A percentile compares a stretch with the other conserved stretches of the same genome.
phyloP scores from a whole-genome alignment of 2,888 invertebrate species.

The Beris morrisii region DNA sequence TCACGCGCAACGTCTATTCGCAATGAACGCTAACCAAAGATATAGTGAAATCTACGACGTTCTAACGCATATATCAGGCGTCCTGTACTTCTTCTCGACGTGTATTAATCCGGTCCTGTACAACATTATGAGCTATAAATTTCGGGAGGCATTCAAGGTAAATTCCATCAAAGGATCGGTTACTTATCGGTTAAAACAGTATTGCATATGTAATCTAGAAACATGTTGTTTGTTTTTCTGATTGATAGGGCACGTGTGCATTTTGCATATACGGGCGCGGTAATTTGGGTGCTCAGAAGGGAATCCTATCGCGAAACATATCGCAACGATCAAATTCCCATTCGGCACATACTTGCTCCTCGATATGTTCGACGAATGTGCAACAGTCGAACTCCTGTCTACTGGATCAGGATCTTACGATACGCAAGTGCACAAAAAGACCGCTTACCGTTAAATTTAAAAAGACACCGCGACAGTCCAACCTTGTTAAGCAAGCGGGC shows the following conservation, averaged over 20 bases:
- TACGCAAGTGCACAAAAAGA: slow-evolving; percentile 33
- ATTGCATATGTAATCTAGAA: slow-evolving; percentile 38
- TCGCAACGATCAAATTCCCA: slow-evolving; percentile 37
- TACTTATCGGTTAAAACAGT: slow-evolving; percentile 24
- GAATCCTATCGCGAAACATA: slow-evolving; percentile 32
- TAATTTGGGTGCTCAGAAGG: slow-evolving; percentile 6
- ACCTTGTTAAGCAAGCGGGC: not conserved
- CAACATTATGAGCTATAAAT: slow-evolving; percentile 72
- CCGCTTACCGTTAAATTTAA: slow-evolving; percentile 38
- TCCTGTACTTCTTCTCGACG: slow-evolving; percentile 69
- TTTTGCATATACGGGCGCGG: slow-evolving; percentile 27
- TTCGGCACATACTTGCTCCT: slow-evolving; percentile 36
- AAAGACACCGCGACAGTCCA: slow-evolving; percentile 16
- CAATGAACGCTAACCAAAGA: slow-evolving; percentile 46
- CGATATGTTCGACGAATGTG: slow-evolving; percentile 35
- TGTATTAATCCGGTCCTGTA: slow-evolving; percentile 71
- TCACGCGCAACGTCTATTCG: slow-evolving; percentile 82
- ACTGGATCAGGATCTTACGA: slow-evolving; percentile 34
- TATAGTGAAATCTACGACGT: slow-evolving; percentile 61
- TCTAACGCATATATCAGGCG: slow-evolving; percentile 67
- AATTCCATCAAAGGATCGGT: slow-evolving; percentile 32
- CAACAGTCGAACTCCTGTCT: slow-evolving; percentile 27
- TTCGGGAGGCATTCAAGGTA: slow-evolving; percentile 70
- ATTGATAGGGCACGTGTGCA: slow-evolving; percentile 36
- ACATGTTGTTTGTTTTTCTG: slow-evolving; percentile 38